phyloP scores from a whole-genome alignment of 1,140 invertebrate species.

The Mycetomoellerius zeteki region DNA sequence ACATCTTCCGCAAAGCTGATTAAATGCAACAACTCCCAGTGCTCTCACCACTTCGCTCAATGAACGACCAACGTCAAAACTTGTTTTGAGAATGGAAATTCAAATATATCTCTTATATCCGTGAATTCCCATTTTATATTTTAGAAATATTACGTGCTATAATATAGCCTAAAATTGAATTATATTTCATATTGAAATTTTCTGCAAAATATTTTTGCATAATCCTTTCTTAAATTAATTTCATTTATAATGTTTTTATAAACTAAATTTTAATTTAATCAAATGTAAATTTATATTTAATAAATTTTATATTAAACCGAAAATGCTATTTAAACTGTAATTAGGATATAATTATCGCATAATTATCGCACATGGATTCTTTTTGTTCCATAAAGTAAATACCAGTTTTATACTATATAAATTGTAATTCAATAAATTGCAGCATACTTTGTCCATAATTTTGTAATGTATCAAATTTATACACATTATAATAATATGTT shows the following conservation, averaged over 20 bases:
- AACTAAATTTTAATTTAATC: neutral
- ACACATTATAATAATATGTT: neutral
- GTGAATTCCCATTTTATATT: neutral
- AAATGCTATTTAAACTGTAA: neutral
- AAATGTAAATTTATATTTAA: neutral
- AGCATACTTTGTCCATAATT: neutral
- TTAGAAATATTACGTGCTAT: neutral
- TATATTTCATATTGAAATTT: neutral
- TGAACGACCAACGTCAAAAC: slow-evolving; percentile 8
- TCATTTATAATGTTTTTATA: neutral
- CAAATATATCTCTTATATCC: neutral
- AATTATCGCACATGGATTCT: neutral
- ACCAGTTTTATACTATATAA: neutral
- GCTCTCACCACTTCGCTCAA: slow-evolving; percentile 7
- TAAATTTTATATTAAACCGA: neutral
- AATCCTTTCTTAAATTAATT: neutral
- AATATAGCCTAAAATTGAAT: neutral
- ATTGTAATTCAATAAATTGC: neutral
- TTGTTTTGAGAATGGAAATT: slow-evolving; percentile 32
- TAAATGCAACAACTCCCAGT: slow-evolving; percentile 51
- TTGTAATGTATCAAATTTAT: neutral
- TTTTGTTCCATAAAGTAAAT: neutral
- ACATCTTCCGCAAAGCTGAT: slow-evolving; percentile 51
- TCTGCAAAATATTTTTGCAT: neutral
- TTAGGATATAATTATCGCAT: neutral